Conservation (phyloP, 2,797 vertebrate species). For the Falco novaeseelandiae region DNA sequence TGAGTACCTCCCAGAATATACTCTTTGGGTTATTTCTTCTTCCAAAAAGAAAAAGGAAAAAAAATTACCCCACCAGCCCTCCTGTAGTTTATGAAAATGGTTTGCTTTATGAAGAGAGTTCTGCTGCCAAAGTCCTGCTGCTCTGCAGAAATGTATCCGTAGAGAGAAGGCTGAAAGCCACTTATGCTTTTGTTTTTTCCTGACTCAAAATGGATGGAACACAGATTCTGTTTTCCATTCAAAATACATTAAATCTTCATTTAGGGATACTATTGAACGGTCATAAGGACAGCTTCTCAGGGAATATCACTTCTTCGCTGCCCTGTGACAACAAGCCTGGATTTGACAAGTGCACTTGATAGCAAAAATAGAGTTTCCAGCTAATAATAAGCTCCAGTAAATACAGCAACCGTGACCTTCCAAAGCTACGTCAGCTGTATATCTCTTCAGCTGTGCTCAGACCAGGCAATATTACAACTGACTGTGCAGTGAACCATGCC, state of each 20-base stretch:
- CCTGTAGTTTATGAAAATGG: constrained; percentile 24
- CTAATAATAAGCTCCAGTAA: constrained; percentile 64
- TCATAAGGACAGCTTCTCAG: constrained; percentile 63
- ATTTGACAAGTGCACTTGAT: constrained; percentile 64
- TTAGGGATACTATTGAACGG: constrained; percentile 54
- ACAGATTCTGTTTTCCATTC: constrained; percentile 63
- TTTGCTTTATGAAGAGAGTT: constrained; percentile 26
- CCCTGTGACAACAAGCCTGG: constrained; percentile 53
- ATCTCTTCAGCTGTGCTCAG: constrained; percentile 12
- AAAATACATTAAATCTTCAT: constrained; percentile 70
- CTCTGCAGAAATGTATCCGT: constrained; percentile 34
- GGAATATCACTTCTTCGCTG: constrained; percentile 62
- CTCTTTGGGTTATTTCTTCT: not conserved
- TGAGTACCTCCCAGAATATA: not conserved
- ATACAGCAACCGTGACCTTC: constrained; percentile 55
- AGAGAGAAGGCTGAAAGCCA: not conserved
- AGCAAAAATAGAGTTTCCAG: constrained; percentile 66
- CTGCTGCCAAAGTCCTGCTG: constrained; percentile 47
- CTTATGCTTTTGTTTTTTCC: constrained; percentile 48
- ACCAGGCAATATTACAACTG: not conserved
- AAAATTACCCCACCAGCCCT: not conserved
- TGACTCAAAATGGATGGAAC: constrained; percentile 38
- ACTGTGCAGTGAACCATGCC: constrained; percentile 38
- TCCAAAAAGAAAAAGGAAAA: not conserved
- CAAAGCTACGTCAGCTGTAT: constrained; percentile 17